Evolutionary conservation across 2,113 vertebrate species (phyloP), one percentile per base, ranked within the genome.

Genomic region (Cochlearius cochlearius): DNA sequence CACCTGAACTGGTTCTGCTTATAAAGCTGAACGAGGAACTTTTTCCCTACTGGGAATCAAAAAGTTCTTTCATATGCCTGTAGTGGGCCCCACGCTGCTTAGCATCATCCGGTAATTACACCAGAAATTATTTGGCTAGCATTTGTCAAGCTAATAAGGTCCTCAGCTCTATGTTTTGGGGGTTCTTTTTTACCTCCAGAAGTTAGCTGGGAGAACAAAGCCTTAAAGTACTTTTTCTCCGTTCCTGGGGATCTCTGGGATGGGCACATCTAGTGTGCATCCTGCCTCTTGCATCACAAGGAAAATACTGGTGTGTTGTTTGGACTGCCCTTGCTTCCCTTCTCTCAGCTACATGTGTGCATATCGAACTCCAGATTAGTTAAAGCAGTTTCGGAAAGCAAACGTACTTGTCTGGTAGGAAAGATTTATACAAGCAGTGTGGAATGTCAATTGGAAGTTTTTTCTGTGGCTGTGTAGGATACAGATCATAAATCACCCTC

Each of bases 311-410:
- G 29, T 7, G 5, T 73, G 19, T 62, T 81, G 41, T 73, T 50
- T 68, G 45, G 45, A 17, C n/a, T 69, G 26, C 32, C 19, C 10
- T 73, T 64, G 15, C 15, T 68, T 90, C n/a, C 0, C 0, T 47
- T 82, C 88, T 63, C 52, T 88, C 41, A 62, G 45, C 5, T 80
- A 43, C 32, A 12, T 11, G 29, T 38, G 15, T 71, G 22, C 20
- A 5, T 59, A 39, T 56, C 2, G 0, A 93, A 83, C 72, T 69
- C 39, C 62, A 75, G 56, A 55, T 63, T 62, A 82, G 32, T 55
- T 89, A 36, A 92, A 88, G 41, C 32, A 27, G 14, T 73, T 92
- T 86, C 32, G 69, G 55, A 90, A 83, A 88, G 74, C 53, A 90
- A 73, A 66, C 16, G 15, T 66, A 36, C 32, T 86, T 86, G 15